phyloP scores from a whole-genome alignment of 2,113 vertebrate species.

The Ginglymostoma cirratum region DNA sequence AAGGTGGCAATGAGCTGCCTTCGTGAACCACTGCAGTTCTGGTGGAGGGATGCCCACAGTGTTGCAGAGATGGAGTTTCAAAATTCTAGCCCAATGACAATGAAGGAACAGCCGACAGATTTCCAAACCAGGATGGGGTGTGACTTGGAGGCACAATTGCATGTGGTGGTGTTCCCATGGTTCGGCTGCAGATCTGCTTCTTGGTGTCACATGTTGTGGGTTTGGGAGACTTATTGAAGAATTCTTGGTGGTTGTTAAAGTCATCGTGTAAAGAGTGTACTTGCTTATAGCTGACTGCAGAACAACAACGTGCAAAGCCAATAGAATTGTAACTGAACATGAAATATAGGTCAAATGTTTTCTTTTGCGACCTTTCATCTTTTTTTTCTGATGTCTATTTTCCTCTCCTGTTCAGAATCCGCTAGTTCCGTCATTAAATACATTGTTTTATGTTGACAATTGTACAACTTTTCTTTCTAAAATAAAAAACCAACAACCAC shows the following conservation, averaged over 20 bases:
- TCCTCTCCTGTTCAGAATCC: background rate
- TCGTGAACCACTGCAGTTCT: background rate
- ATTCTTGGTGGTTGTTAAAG: background rate
- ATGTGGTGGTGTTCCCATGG: background rate
- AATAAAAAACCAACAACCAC: no score
- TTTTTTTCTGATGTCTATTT: background rate
- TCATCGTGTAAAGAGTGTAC: background rate
- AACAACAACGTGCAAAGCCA: background rate
- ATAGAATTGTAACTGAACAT: background rate
- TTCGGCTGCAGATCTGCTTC: background rate
- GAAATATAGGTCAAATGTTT: background rate
- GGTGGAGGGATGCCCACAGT: background rate
- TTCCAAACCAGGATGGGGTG: background rate
- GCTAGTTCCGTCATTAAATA: background rate
- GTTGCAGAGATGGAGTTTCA: background rate
- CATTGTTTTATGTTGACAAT: no score
- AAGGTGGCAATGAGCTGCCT: background rate
- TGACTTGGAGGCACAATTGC: background rate
- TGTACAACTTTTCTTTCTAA: no score
- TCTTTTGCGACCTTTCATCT: background rate
- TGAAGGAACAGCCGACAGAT: background rate
- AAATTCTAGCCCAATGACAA: background rate
- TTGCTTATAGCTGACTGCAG: background rate
- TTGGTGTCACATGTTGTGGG: background rate
- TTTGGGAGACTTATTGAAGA: background rate